These are phyloP conservation scores for Pygoscelis antarcticus DNA, from an alignment of 2,113 vertebrate species.

Conservation along the genomic window DNA sequence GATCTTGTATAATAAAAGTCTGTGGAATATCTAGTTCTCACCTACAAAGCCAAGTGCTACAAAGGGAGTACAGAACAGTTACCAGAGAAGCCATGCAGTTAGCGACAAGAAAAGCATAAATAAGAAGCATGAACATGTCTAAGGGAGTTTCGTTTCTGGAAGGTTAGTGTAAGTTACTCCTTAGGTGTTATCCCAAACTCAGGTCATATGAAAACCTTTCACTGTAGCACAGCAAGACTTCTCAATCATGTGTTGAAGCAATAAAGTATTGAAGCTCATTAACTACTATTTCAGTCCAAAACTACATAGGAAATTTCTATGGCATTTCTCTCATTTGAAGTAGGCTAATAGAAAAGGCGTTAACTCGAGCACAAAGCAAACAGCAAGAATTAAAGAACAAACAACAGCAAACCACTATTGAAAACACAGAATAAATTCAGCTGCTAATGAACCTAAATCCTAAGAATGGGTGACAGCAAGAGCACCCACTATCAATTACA, in stretches of 20 bases:
- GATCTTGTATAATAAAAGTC: neutral
- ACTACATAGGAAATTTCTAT: neutral
- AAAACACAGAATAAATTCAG: neutral
- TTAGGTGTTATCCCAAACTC: neutral
- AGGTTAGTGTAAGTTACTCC: neutral
- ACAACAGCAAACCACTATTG: fast-evolving
- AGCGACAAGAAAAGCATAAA: neutral
- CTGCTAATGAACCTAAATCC: neutral
- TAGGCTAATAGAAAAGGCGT: neutral
- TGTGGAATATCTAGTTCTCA: neutral
- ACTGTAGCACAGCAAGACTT: neutral
- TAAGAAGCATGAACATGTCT: neutral
- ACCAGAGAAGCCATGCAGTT: neutral
- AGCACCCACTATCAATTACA: neutral
- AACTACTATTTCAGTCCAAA: neutral
- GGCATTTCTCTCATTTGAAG: neutral
- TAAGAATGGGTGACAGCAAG: neutral
- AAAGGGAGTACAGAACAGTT: neutral
- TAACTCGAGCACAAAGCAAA: neutral
- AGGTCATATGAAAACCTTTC: neutral
- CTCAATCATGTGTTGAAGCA: neutral
- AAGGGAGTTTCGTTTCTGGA: neutral
- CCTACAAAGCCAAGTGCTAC: neutral
- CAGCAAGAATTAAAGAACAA: neutral
- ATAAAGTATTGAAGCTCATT: neutral